Evolutionary conservation across 2,888 invertebrate species (phyloP), one percentile per base, ranked within the genome.

Genomic region (Calameuta filiformis): DNA sequence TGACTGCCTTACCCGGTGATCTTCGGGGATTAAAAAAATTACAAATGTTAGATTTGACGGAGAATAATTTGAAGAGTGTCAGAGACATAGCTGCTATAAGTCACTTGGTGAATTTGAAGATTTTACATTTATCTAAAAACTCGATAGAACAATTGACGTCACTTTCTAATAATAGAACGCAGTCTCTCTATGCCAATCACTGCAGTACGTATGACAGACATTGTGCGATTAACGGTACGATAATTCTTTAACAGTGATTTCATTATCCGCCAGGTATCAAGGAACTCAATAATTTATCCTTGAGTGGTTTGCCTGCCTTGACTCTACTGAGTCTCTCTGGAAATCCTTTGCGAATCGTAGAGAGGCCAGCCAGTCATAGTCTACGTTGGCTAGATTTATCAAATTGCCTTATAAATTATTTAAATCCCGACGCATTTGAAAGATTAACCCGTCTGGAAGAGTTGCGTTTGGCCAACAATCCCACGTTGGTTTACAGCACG

Each of bases 71-170:
- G 80, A 92, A 90, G 37, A 91, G 93, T 76, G 94, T 95, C 6
- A 69, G 15, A 33, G 80, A 84, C 73, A 83, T 90, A 69, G 80
- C 73, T 11, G 81, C 87, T 33, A 79, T 91, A 34, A 78, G 76
- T 30, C 86, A 89, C 73, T 81, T 91, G 0, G 89, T 89, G 0
- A 94, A 92, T 75, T 90, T 96, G 75, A 92, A 92, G 85, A 92
- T 92, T 69, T 90, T 96, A n/a, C 93, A 94, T 81, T 90, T 96
- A n/a, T 94, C 95, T 1, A 91, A 93, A 75, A 96, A 96, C 90
- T 93, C 92, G 68, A 91, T 96, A 69, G 89, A 86, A 69, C 92
- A 92, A 68, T 92, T 95, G 68, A 93, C 94, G 79, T 91, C 93
- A n/a, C 89, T 96, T 4, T 92, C 93, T 71, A 95, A 94, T 82